Base-by-base conservation (phyloP, 1,140 invertebrate species). In the Pachypeltis micranthus region DNA sequence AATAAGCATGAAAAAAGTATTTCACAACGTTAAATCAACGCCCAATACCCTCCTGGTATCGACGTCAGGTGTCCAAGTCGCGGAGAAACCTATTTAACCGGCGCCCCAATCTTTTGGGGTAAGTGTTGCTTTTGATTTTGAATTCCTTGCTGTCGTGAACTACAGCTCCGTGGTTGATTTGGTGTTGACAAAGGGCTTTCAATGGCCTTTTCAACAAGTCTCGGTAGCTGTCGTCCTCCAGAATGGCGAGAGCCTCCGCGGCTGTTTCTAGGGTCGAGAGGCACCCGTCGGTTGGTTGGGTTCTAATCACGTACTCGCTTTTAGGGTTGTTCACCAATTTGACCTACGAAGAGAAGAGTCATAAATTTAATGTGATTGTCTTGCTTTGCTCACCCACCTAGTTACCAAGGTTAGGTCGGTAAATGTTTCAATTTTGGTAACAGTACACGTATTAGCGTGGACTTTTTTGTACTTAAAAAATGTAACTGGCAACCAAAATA, bases 141-240 rank as follows among this genome's bases (percentile, higher is more conserved):
- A 84, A 91, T 72, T 94, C 89, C 77, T 93, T 95, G 66, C 91
- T 95, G 71, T 95, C 88, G 76, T 96, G 93, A 54, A 87, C 86
- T 0, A 93, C 88, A 28, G 93, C 93, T 51, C 93, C 93, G 78
- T 93, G 90, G 66, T 88, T 79, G 58, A 96, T 73, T 73, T 96
- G 93, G 77, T 84, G 81, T 61, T 86, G 80, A 75, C 92, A 96
- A 19, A 96, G 75, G 34, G 86, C 83, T 69, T 87, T 83, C 27
- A 96, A 74, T 0, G 93, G 92, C 66, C 83, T 79, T 25, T 91
- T 77, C 63, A 96, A 78, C 54, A 81, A 75, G 69, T 86, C 74
- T 67, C 77, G 81, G 68, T 90, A 81, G 62, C 79, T 74, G 71
- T 86, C 77, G 26, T 78, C 72, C 78, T 96, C 92, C 62, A 96